phyloP scores from a whole-genome alignment of 2,113 vertebrate genomes.

The Malurus cyaneus region DNA sequence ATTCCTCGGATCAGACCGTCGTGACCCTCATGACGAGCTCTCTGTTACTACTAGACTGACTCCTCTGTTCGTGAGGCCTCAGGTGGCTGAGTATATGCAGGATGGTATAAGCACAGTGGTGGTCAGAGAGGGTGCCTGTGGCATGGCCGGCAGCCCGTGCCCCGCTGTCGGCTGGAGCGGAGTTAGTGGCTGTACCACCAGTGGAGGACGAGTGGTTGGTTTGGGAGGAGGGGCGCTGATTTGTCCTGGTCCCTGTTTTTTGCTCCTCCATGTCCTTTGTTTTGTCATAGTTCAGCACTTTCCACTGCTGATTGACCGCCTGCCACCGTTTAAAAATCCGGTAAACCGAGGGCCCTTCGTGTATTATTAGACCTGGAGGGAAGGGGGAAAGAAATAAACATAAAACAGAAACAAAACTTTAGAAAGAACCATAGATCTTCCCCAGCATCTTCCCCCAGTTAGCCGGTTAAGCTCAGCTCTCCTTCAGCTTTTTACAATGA shows the following conservation, averaged over 20 bases:
- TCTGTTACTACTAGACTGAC: conserved; percentile 83
- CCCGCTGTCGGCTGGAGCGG: conserved; percentile 73
- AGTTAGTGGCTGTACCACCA: conserved; percentile 80
- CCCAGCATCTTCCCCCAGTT: neutral
- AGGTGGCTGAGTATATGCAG: conserved; percentile 96
- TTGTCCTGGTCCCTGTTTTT: conserved; percentile 84
- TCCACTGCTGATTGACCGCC: conserved; percentile 99
- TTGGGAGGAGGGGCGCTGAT: conserved; percentile 82
- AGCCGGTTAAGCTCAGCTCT: neutral
- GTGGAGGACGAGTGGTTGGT: conserved; percentile 77
- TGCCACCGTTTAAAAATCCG: conserved; percentile 99
- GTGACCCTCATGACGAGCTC: conserved; percentile 99
- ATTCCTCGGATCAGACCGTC: conserved; percentile 85
- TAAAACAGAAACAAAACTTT: conserved; percentile 34
- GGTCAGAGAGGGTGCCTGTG: conserved; percentile 82
- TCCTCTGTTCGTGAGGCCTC: conserved; percentile 88
- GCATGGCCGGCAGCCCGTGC: conserved; percentile 71
- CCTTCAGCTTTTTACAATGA: neutral
- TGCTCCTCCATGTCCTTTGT: conserved; percentile 89
- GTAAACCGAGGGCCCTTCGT: conserved; percentile 96
- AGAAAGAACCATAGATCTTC: neutral
- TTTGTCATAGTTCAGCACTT: conserved; percentile 98
- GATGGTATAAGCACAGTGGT: conserved; percentile 97
- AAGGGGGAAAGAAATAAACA: conserved; percentile 50
- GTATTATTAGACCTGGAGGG: conserved; percentile 91